Evolutionary conservation across 2,888 invertebrate species (phyloP).

Genomic region (Pachycephus smyrnensis): DNA sequence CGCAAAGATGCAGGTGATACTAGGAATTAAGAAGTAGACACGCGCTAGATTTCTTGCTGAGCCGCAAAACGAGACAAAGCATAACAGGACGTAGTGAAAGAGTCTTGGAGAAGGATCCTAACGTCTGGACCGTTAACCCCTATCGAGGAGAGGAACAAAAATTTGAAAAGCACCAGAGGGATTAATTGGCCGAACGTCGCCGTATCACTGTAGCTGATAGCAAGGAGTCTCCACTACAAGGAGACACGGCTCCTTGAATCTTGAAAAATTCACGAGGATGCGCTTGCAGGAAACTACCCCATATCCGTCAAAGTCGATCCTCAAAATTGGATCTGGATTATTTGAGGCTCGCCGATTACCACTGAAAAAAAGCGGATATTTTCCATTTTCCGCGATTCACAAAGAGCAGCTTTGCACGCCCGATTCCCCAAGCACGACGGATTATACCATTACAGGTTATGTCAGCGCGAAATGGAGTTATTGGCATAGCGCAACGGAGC

Average conservation of each 20-base stretch:
- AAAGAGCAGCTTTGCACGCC: slow-evolving; percentile 8
- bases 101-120: background rate
- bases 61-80: background rate
- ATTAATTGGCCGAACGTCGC: background rate
- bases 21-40: background rate
- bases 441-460: slow-evolving; percentile 34
- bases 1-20: background rate
- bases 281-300: background rate
- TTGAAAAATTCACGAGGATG: background rate
- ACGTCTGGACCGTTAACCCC: background rate
- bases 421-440: slow-evolving; percentile 9
- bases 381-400: slow-evolving; percentile 8
- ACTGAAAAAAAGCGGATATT: background rate
- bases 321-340: slow-evolving; percentile 9
- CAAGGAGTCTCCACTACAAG: background rate
- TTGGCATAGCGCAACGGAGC: slow-evolving; percentile 10
- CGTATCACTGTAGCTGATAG: background rate
- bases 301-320: background rate
- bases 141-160: background rate
- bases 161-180: background rate
- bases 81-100: background rate
- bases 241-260: background rate
- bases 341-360: background rate
- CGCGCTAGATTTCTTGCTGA: background rate
- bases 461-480: slow-evolving; percentile 12